Evolutionary conservation across 2,113 vertebrate genomes (phyloP), one percentile per base, ranked within the genome.

Genomic region (Leptobrachium ailaonicum): DNA sequence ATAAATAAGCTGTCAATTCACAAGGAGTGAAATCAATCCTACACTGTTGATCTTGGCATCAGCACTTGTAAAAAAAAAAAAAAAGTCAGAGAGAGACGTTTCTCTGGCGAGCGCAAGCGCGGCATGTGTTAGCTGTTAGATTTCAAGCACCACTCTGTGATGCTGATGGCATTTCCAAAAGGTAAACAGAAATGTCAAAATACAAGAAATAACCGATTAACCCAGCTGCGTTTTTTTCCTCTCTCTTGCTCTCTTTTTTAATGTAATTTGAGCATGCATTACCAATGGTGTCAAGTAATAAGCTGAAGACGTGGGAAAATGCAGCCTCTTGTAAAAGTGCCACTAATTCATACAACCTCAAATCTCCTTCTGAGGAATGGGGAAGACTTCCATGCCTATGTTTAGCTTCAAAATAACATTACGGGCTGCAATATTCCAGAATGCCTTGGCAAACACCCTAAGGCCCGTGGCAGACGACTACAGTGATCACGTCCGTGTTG

Each of bases 1-100:
- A 94, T 93, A 92, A 93, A 94, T 95, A 94, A 92, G 89, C 94
- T 95, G 94, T 96, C 92, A 94, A 92, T 95, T 95, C 92, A 90
- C 90, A 90, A 91, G 89, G 91, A 90, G 90, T 88, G 93, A 94
- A 95, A 93, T 94, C 93, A 94, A 93, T 91, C 92, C 91, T 85
- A 67, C 56, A 44, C 88, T 94, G 92, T 95, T 96, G 94, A 88
- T 92, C 91, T 94, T 94, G 93, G 91, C 92, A 62, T 73, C 84
- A 84, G 75, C 63, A 80, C 86, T 86, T 78, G 86, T 83, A 79
- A 85, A 90, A 45, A 69, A 45, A 69, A n/a, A 69, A 45, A 69
- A 44, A 43, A 92, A 88, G 90, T 90, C 91, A 91, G 89, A 90
- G 88, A 90, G 88, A 92, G 87, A 90, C 64, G 64, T 69, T 75